phyloP scores from a whole-genome alignment of 2,797 vertebrate genomes.

The Huso huso region DNA sequence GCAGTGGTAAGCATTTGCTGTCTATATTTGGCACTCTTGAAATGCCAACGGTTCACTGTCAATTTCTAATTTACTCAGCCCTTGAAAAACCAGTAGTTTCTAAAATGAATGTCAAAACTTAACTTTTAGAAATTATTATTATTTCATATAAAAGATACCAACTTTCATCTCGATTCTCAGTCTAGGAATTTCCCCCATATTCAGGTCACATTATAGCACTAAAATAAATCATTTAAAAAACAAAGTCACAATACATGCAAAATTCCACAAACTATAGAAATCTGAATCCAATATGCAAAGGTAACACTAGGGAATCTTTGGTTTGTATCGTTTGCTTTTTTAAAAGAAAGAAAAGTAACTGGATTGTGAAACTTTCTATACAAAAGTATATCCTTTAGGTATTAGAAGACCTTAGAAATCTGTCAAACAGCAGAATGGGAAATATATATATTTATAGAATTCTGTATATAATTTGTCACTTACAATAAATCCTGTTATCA shows the following conservation, averaged over 20 bases:
- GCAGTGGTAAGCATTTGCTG: not conserved
- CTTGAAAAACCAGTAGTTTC: too few species aligned
- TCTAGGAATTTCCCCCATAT: conserved; percentile 21
- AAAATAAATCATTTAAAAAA: conserved; percentile 39
- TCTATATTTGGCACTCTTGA: conserved; percentile 14
- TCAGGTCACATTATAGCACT: conserved; percentile 31
- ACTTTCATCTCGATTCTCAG: conserved; percentile 29
- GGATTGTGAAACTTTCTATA: conserved; percentile 59
- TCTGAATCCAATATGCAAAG: conserved; percentile 58
- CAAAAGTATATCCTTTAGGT: conserved; percentile 52
- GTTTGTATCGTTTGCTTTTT: conserved; percentile 79
- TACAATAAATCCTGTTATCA: conserved; percentile 43
- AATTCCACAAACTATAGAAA: conserved; percentile 46
- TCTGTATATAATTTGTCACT: conserved; percentile 37
- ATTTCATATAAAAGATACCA: too few species aligned
- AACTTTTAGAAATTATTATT: too few species aligned
- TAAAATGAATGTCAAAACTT: too few species aligned
- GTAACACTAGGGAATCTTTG: conserved; percentile 87
- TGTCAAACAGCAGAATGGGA: conserved; percentile 32
- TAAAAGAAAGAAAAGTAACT: conserved; percentile 45
- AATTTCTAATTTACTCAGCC: too few species aligned
- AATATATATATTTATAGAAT: conserved; percentile 34
- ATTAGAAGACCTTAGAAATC: conserved; percentile 51
- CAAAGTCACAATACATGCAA: conserved; percentile 43
- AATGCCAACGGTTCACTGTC: not conserved